phyloP scores from a whole-genome alignment of 2,113 vertebrate species.

The Athene noctua region DNA sequence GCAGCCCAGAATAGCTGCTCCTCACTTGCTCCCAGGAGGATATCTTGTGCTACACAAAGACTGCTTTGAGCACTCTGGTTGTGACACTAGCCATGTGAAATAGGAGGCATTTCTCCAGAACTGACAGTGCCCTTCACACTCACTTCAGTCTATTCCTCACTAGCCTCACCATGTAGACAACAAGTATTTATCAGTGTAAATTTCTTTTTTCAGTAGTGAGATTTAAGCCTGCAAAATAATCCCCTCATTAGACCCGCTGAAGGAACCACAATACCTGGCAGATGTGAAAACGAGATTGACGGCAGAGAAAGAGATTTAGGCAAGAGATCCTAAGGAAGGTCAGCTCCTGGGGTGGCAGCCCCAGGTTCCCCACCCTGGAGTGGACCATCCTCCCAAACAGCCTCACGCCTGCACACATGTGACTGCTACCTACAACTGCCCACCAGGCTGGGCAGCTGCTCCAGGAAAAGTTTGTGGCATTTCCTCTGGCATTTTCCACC shows the following conservation, averaged over 20 bases:
- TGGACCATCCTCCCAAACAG: neutral
- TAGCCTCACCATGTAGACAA: neutral
- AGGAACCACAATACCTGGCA: neutral
- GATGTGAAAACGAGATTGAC: neutral
- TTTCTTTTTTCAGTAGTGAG: constrained; percentile 16
- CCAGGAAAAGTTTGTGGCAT: neutral
- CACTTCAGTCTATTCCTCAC: constrained; percentile 10
- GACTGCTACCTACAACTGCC: neutral
- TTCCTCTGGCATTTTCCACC: neutral
- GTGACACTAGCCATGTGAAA: neutral
- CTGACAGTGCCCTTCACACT: constrained; percentile 17
- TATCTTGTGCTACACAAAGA: neutral
- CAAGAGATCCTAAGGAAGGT: neutral
- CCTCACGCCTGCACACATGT: fast-evolving
- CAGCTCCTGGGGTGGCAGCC: neutral
- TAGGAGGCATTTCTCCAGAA: constrained; percentile 8
- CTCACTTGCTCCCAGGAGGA: fast-evolving
- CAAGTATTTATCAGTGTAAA: constrained; percentile 16
- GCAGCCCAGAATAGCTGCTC: neutral
- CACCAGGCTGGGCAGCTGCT: neutral
- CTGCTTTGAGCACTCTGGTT: neutral
- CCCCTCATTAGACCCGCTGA: constrained; percentile 7
- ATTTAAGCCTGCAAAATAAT: constrained; percentile 11
- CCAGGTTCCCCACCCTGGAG: neutral
- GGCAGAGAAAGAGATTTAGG: neutral